Evolutionary conservation across 2,113 vertebrate species (phyloP), one percentile per base, ranked within the genome.

Genomic region (Gorsachius goisagi): DNA sequence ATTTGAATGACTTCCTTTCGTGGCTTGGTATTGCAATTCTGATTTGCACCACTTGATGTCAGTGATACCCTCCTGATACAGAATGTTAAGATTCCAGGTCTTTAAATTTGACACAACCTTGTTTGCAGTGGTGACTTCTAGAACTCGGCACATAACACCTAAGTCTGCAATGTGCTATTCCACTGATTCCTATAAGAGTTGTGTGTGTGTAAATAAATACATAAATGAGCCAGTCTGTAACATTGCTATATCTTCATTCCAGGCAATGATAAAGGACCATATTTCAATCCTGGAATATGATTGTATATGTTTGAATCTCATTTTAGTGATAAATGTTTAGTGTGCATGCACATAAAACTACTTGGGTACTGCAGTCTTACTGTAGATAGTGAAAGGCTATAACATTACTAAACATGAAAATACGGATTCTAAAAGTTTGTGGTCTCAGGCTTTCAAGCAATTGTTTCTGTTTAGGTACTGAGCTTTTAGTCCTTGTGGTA

Each of bases 11-110:
- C 19, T 78, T 59, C 8, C 7, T 75, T 60, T 22, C 5, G 6
- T 53, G 24, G 33, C 13, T 73, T 72, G 18, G 19, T 81, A 22
- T 44, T 94, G 91, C 75, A 91, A 0, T 96, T 95, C 78, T 76
- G 12, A 52, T 68, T 77, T 88, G 44, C 13, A 74, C 95, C 95
- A 81, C 91, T 96, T 90, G 81, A 71, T 93, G 96, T 93, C 96
- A 97, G 95, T 89, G 83, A 27, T 89, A 53, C 0, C 20, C 85
- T 88, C 73, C 20, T 66, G 60, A 84, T 26, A 39, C 10, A 14
- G 24, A 33, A 44, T 18, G 50, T n/a, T 62, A 24, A n/a, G 17
- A 41, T 45, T 15, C 33, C 6, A 4, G 26, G 33, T 56, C 89
- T 88, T 75, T 60, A 33, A 53, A n/a, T 20, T 32, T 56, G 49